Conservation (phyloP, 2,797 vertebrate species). For the Coregonus sp. region DNA sequence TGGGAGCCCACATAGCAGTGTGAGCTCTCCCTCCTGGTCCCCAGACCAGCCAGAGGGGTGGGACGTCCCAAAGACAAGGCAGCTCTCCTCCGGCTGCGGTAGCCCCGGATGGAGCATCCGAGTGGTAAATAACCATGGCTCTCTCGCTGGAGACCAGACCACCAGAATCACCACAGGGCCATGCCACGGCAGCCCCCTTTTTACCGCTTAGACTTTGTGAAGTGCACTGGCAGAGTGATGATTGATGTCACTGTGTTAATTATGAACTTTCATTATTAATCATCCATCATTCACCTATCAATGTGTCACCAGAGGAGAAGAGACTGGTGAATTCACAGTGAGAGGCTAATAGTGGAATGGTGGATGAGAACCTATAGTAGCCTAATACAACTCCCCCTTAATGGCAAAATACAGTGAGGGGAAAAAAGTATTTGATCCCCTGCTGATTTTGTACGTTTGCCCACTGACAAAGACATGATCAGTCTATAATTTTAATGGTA, state of each 20-base stretch:
- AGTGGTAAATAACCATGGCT: slow-evolving; percentile 90
- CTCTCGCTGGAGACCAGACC: slow-evolving; percentile 56
- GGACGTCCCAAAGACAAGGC: slow-evolving; percentile 97
- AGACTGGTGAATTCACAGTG: not conserved
- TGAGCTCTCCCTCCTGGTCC: slow-evolving; percentile 96
- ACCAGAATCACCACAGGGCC: slow-evolving; percentile 44
- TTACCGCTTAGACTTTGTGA: slow-evolving; percentile 21
- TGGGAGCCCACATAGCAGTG: slow-evolving; percentile 92
- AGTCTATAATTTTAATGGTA: too few relatives aligned
- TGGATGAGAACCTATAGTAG: not conserved
- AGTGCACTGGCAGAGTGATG: slow-evolving; percentile 42
- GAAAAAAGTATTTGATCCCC: too few relatives aligned
- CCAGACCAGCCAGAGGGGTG: slow-evolving; percentile 96
- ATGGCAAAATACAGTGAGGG: too few relatives aligned
- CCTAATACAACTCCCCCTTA: too few relatives aligned
- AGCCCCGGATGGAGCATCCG: slow-evolving; percentile 98
- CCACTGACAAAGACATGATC: too few relatives aligned
- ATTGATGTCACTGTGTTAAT: slow-evolving; percentile 46
- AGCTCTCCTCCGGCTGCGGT: slow-evolving; percentile 83
- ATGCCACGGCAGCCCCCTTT: slow-evolving; percentile 44
- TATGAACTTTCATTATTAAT: not conserved
- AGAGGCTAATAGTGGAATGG: not conserved
- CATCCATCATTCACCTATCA: not conserved
- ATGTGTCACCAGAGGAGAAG: not conserved
- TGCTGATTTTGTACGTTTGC: too few relatives aligned